These are phyloP conservation scores for Trichopoda pennipes DNA, from an alignment of 2,888 invertebrate genomes.

Conservation along the genomic window DNA sequence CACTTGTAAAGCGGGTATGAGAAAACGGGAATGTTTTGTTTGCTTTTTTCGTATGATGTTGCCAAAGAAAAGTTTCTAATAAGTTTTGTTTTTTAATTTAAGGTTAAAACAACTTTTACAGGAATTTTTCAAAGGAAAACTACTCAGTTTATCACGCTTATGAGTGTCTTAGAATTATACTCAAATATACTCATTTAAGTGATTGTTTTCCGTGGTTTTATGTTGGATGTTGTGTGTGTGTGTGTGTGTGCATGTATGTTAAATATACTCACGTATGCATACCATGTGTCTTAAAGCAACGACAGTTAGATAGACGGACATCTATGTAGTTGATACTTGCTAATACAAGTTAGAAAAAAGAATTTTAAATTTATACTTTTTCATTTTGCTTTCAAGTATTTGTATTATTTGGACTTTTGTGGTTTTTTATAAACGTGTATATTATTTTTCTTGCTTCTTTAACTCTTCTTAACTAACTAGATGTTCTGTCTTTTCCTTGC, in stretches of 20 bases:
- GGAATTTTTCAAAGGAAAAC: slow-evolving; percentile 38
- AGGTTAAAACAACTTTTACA: slow-evolving; percentile 46
- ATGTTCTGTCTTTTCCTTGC: slow-evolving; percentile 23
- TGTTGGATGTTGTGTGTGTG: neutral
- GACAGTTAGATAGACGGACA: slow-evolving; percentile 38
- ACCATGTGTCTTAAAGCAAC: slow-evolving; percentile 9
- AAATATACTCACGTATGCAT: slow-evolving; percentile 27
- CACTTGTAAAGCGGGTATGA: slow-evolving; percentile 17
- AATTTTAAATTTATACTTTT: slow-evolving; percentile 32
- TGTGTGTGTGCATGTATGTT: neutral
- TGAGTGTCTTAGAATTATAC: slow-evolving; percentile 12
- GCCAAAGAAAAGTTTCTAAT: slow-evolving; percentile 24
- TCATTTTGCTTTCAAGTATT: slow-evolving; percentile 16
- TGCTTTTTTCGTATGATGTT: slow-evolving; percentile 1
- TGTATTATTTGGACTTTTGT: slow-evolving; percentile 46
- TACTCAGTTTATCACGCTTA: neutral
- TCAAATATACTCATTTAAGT: slow-evolving; percentile 18
- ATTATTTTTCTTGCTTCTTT: slow-evolving; percentile 13
- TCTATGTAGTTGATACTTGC: slow-evolving; percentile 42
- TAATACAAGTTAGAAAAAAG: slow-evolving; percentile 17
- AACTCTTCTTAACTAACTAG: neutral
- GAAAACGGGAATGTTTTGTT: slow-evolving; percentile 55
- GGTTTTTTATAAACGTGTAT: neutral
- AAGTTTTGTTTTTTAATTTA: slow-evolving; percentile 8
- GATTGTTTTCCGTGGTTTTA: slow-evolving; percentile 14